A percentile compares a stretch with the other conserved stretches of the same genome.
Conservation (phyloP, 2,888 invertebrate genomes). For the Drosophila barbarae region DNA sequence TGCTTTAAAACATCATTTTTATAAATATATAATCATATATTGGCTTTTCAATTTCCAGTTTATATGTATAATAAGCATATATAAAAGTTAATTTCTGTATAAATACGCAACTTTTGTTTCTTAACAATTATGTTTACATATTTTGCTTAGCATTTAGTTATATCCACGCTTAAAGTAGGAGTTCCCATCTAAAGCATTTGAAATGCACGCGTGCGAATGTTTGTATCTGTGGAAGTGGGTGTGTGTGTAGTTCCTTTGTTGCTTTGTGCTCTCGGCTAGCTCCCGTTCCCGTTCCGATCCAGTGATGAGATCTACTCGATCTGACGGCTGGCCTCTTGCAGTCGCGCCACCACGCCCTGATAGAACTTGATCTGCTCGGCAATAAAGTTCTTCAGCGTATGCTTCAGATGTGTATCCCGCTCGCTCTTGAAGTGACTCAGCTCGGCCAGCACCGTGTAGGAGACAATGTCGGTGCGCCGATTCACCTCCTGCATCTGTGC, state of each 20-base stretch:
- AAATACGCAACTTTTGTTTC: constrained; percentile 57
- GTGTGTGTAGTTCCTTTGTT: constrained; percentile 49
- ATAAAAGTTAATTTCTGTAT: constrained; percentile 46
- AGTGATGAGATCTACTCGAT: constrained; percentile 73
- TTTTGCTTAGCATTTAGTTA: constrained; percentile 48
- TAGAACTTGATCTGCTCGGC: constrained; percentile 95
- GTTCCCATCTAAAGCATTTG: constrained; percentile 59
- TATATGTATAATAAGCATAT: constrained; percentile 48
- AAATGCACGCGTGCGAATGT: constrained; percentile 72
- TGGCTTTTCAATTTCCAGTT: constrained; percentile 37
- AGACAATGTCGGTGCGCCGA: constrained; percentile 92
- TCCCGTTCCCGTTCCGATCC: constrained; percentile 11
- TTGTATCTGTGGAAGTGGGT: constrained; percentile 42
- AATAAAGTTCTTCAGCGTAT: constrained; percentile 91
- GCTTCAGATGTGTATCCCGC: constrained; percentile 90
- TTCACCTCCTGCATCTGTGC: constrained; percentile 89
- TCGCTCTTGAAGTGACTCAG: constrained; percentile 95
- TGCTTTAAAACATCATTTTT: constrained; percentile 10
- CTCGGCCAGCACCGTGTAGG: constrained; percentile 96
- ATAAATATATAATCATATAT: constrained; percentile 44
- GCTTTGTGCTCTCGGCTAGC: constrained; percentile 34
- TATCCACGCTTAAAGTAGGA: constrained; percentile 53
- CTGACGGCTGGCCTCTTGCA: constrained; percentile 83
- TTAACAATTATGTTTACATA: constrained; percentile 37
- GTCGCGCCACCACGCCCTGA: constrained; percentile 88